Base-by-base conservation (phyloP, 2,113 vertebrate genomes). In the Neotragus moschatus region DNA sequence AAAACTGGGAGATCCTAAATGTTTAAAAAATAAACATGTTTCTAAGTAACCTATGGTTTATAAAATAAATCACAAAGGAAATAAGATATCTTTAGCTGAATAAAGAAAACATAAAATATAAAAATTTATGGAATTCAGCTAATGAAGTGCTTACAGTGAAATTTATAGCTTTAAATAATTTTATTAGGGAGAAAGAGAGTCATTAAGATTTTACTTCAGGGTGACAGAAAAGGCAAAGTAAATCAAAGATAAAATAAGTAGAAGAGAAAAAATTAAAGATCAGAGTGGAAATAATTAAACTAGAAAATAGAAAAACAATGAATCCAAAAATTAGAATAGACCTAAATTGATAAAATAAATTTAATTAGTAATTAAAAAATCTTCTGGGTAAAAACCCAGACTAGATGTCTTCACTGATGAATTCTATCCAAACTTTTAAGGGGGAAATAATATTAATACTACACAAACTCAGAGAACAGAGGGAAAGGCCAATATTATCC, bases 151-250 rank as follows among this genome's bases (percentile, higher is more conserved):
- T 93, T 85, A 51, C 11, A 58, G 56, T 92, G 6, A 95, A 96
- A 84, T 95, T 84, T 92, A 87, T 58, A 95, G 28, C 30, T 79
- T 79, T 79, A 86, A 95, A 77, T 96, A 8, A 25, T 93, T 94
- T 95, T 36, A 58, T 93, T 86, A 94, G 47, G 58, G 43, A 84
- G 39, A 84, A 49, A n/a, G 86, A 85, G 49, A 91, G 88, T 85
- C 19, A 33, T 73, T 92, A 88, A 94, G 19, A 1, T 58, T 66
- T 17, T 11, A 84, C 12, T 2, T 85, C 36, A 63, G n/a, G 66
- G 92, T 90, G 77, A 66, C 53, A 93, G 77, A 45, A 91, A 91
- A 63, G 39, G 60, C 11, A 87, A 95, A 95, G 58, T 33, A 94
- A 66, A 89, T 87, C 58, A 96, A 88, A 79, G 25, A 49, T 1